Base-by-base conservation (phyloP, 92 coral and sea anemone species). In the Galaxea fascicularis region DNA sequence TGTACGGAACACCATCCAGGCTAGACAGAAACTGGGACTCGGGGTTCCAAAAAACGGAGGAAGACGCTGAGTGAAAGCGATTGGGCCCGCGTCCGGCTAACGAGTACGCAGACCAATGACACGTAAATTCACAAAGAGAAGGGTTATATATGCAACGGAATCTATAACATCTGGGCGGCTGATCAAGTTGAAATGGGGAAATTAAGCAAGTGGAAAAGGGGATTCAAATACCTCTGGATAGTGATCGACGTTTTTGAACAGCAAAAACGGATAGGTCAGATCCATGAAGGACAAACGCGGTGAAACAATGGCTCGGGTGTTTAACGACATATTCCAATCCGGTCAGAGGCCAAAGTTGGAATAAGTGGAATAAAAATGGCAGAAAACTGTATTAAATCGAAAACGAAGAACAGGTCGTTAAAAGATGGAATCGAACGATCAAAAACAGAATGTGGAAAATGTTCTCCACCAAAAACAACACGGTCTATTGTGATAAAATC, bases 221-320 rank as follows among this genome's bases (percentile, higher is more conserved):
- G 53, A 11, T 20, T 28, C 27, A n/a, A 49, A 49, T 71, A 35
- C 16, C 54, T 71, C 2, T 14, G 13, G 47, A 71, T 35, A 1
- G 54, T 71, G 1, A 71, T 71, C 26, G 54, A 71, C 39, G 76
- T 41, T 18, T 69, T 69, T n/a, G n/a, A n/a, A n/a, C 53, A 18
- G 54, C 17, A 71, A 24, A 41, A 39, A 71, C 22, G 54, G 49
- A 5, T 71, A 56, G 76, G 17, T 71, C 16, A n/a, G 24, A 41
- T 56, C 56, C 8, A 16, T 71, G 24, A 71, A 35, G 44, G n/a
- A 71, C 47, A 71, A 71, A 41, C 9, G 16, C 4, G 25, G 44
- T 2, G 12, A 26, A 16, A 64, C 69, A 64, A 41, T 64, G 10
- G 39, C 69, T 3, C 4, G 28, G 1, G 69, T 41, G 2, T 63